Percentiles rank a stretch among this genome's conserved stretches.
These are phyloP conservation scores for Piliocolobus tephrosceles DNA, from an alignment of 2,113 vertebrate genomes.

Conservation along the genomic window DNA sequence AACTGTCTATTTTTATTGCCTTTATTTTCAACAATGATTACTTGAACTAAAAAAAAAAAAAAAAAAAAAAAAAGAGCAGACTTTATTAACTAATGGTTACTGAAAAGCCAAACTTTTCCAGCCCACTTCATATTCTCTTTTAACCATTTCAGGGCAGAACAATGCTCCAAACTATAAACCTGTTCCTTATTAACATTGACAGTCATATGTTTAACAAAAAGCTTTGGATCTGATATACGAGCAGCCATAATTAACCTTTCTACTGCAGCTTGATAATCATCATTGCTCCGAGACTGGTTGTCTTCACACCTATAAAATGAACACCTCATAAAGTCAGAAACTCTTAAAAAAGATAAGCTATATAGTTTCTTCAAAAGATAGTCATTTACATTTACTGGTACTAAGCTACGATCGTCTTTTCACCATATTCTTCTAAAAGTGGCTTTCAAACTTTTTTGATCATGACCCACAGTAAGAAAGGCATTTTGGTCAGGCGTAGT, in stretches of 20 bases:
- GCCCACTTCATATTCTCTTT: slow-evolving; percentile 93
- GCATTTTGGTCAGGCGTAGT: neutral
- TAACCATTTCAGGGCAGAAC: slow-evolving; percentile 90
- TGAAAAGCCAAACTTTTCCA: slow-evolving; percentile 89
- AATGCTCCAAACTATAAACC: slow-evolving; percentile 89
- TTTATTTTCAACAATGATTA: slow-evolving; percentile 80
- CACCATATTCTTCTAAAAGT: neutral
- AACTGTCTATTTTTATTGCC: slow-evolving; percentile 76
- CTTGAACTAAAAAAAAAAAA: slow-evolving; percentile 65
- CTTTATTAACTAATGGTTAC: slow-evolving; percentile 73
- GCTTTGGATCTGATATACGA: slow-evolving; percentile 90
- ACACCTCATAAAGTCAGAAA: slow-evolving; percentile 67
- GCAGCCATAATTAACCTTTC: slow-evolving; percentile 89
- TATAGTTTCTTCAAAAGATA: neutral
- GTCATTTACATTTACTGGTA: neutral
- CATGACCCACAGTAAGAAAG: neutral
- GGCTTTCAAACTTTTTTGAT: slow-evolving; percentile 5
- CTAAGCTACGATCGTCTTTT: neutral
- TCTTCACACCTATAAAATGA: slow-evolving; percentile 86
- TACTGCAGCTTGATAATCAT: slow-evolving; percentile 87
- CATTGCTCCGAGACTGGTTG: slow-evolving; percentile 76
- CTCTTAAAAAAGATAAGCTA: slow-evolving; percentile 3
- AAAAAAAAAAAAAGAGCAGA: neutral
- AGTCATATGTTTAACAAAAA: slow-evolving; percentile 88
- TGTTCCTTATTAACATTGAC: slow-evolving; percentile 90